phyloP scores from a whole-genome alignment of 2,797 vertebrate genomes.

The Chloroceryle inda region DNA sequence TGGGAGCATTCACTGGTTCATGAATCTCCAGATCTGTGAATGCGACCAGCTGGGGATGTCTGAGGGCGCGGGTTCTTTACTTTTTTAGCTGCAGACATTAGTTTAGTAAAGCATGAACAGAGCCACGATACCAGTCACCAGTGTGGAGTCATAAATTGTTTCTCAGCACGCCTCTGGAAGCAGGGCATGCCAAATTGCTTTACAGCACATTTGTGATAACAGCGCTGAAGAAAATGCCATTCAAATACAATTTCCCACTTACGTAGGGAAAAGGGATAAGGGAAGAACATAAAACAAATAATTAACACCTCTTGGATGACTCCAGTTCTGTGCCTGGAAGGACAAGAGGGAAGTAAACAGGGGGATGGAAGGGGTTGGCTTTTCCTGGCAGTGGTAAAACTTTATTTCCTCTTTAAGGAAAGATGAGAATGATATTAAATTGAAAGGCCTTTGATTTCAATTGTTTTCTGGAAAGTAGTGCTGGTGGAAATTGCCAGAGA shows the following conservation, averaged over 20 bases:
- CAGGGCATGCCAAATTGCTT: conserved; percentile 29
- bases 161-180: not conserved
- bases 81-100: not conserved
- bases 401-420: conserved; percentile 19
- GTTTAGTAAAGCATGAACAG: not conserved
- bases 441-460: not conserved
- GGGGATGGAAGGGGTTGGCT: not conserved
- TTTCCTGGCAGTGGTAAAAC: not conserved
- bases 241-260: conserved; percentile 10
- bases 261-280: not conserved
- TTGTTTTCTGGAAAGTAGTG: not conserved
- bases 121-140: not conserved
- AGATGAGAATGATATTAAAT: not conserved
- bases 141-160: conserved; percentile 22
- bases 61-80: accelerated
- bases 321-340: not conserved
- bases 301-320: not conserved
- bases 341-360: not conserved
- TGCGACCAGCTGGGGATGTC: conserved; percentile 7
- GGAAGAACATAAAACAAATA: not conserved
- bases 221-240: not conserved
- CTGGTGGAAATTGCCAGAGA: not conserved
- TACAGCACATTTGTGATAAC: conserved; percentile 9
- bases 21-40: not conserved
- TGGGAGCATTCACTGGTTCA: not conserved